Conservation (phyloP, 2,888 invertebrate genomes). For the Mesodorylaimus sp. region DNA sequence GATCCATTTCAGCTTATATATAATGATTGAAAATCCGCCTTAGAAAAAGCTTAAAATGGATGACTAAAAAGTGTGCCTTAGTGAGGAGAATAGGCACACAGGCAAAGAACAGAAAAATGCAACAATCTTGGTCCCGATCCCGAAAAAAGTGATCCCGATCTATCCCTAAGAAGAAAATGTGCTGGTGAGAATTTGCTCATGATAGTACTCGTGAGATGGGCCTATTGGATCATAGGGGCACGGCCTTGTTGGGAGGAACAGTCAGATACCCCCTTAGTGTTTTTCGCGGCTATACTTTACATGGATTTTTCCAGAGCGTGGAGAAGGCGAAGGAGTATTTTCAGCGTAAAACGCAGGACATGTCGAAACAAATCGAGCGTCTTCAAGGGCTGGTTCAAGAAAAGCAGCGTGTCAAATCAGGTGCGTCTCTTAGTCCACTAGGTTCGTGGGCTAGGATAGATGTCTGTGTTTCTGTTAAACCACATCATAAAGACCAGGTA, state of each 20-base stretch:
- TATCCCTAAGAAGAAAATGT: no score
- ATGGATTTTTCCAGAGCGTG: constrained; percentile 45
- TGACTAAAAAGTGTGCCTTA: no score
- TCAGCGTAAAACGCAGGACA: constrained; percentile 67
- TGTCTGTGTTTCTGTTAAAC: neutral
- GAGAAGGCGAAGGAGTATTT: constrained; percentile 74
- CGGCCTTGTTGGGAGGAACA: neutral
- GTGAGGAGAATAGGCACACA: no score
- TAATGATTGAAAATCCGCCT: no score
- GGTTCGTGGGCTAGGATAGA: neutral
- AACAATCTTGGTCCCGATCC: no score
- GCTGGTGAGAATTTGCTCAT: constrained; percentile 44
- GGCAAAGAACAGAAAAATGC: no score
- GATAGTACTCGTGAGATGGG: neutral
- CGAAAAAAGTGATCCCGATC: no score
- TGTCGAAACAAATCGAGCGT: constrained; percentile 83
- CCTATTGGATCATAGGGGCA: neutral
- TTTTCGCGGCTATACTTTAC: constrained; percentile 7
- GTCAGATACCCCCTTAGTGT: constrained; percentile 7
- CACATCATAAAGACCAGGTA: no score
- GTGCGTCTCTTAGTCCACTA: constrained; percentile 11
- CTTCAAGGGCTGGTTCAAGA: constrained; percentile 61
- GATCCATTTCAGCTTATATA: no score
- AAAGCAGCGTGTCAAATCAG: constrained; percentile 41
- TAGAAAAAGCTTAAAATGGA: no score